A percentile compares a stretch with the other conserved stretches of the same genome.
These are phyloP conservation scores for Setipinna tenuifilis DNA, from an alignment of 2,797 vertebrate genomes.

Conservation along the genomic window DNA sequence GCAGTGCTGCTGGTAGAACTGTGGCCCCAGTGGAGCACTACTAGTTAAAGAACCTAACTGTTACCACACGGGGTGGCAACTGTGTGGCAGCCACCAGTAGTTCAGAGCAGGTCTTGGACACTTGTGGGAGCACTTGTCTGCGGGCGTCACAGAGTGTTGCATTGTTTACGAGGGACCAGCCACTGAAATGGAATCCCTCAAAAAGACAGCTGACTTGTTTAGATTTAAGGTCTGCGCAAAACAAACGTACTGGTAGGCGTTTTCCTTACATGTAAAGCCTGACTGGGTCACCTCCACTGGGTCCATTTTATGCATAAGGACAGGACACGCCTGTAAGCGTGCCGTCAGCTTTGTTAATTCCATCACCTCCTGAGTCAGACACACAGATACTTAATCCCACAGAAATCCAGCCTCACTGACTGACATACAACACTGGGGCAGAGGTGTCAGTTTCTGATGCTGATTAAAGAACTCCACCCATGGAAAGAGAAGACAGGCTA, in stretches of 20 bases:
- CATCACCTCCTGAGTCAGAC: background rate
- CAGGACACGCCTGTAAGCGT: background rate
- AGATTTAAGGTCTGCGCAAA: background rate
- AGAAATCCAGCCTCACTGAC: background rate
- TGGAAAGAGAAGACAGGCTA: background rate
- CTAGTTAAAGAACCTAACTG: background rate
- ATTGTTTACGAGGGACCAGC: background rate
- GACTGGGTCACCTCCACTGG: background rate
- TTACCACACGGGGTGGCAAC: background rate
- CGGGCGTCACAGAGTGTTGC: background rate
- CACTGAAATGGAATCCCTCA: background rate
- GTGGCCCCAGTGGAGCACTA: background rate
- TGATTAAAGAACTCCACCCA: background rate
- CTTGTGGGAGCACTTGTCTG: background rate
- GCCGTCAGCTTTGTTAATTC: background rate
- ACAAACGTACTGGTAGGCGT: background rate
- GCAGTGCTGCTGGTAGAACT: background rate
- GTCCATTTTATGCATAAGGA: background rate
- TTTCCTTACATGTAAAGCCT: background rate
- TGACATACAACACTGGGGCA: background rate
- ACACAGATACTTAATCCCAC: background rate
- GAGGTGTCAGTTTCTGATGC: constrained; percentile 4
- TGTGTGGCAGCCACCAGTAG: background rate
- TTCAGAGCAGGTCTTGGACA: background rate
- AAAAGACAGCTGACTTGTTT: background rate